Percentiles rank a stretch among this genome's conserved stretches.
phyloP scores from a whole-genome alignment of 1,140 invertebrate species.

The Drosophila littoralis region DNA sequence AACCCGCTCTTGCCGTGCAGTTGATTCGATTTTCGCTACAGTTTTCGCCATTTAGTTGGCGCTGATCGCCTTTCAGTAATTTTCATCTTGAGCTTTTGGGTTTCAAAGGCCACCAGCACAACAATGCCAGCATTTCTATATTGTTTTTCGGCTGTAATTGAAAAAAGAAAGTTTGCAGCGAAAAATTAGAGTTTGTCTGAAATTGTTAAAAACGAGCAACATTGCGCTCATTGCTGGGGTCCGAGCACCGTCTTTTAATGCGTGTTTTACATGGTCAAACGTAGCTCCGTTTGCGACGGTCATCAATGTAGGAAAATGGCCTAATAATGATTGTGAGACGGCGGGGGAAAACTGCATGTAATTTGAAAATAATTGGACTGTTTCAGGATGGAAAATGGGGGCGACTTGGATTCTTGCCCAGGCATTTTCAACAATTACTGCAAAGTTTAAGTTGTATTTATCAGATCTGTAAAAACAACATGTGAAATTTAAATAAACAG shows the following conservation, averaged over 20 bases:
- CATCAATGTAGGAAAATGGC: conserved; percentile 30
- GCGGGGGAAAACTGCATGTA: conserved; percentile 37
- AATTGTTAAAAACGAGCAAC: conserved; percentile 17
- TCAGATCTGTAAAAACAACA: neutral
- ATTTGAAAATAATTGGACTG: conserved; percentile 53
- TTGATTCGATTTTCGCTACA: conserved; percentile 26
- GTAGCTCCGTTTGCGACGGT: conserved; percentile 15
- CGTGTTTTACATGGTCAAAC: conserved; percentile 44
- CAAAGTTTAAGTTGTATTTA: neutral
- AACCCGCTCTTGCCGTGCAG: no score
- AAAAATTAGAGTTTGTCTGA: conserved; percentile 27
- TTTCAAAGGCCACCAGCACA: conserved; percentile 7
- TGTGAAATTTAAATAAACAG: neutral
- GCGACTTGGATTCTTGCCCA: conserved; percentile 1
- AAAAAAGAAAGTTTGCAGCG: conserved; percentile 49
- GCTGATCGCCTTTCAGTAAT: conserved; percentile 22
- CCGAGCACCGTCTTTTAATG: conserved; percentile 9
- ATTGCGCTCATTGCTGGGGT: conserved; percentile 29
- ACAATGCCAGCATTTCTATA: conserved; percentile 31
- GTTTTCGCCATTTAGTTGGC: conserved; percentile 29
- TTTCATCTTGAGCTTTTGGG: conserved; percentile 8
- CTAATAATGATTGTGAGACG: conserved; percentile 28
- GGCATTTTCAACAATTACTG: conserved; percentile 9
- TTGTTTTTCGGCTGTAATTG: conserved; percentile 34
- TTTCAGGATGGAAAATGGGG: conserved; percentile 25